phyloP scores from a whole-genome alignment of 2,113 vertebrate species.

The Meles meles region DNA sequence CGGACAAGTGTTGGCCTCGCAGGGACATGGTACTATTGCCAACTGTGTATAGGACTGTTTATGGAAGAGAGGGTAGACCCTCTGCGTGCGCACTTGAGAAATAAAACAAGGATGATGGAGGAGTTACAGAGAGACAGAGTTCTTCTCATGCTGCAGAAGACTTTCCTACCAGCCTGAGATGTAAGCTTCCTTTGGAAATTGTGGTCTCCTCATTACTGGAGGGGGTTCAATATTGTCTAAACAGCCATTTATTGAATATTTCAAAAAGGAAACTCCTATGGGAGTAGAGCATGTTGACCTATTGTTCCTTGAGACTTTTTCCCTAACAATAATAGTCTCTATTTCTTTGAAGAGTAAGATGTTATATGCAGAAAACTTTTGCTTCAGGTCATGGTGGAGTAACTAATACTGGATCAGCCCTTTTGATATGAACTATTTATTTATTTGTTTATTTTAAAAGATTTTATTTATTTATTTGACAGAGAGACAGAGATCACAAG shows the following conservation, averaged over 20 bases:
- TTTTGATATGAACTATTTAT: neutral
- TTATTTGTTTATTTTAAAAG: no score
- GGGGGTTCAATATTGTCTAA: neutral
- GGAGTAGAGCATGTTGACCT: fast-evolving
- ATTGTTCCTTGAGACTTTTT: neutral
- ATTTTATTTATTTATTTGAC: no score
- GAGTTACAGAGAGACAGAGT: neutral
- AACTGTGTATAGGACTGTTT: neutral
- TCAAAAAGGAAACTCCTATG: neutral
- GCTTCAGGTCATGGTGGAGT: neutral
- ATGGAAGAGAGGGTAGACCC: neutral
- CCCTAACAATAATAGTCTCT: neutral
- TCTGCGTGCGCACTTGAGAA: neutral
- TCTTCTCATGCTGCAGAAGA: neutral
- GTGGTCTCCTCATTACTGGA: neutral
- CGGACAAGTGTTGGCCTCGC: neutral
- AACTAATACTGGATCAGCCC: neutral
- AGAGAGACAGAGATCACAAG: no score
- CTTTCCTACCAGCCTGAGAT: neutral
- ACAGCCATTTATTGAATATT: neutral
- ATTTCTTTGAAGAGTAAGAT: neutral
- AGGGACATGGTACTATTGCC: neutral
- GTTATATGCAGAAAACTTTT: neutral
- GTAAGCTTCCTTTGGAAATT: neutral
- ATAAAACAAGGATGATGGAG: neutral